phyloP scores from a whole-genome alignment of 2,797 vertebrate genomes.

The Sciurus carolinensis region DNA sequence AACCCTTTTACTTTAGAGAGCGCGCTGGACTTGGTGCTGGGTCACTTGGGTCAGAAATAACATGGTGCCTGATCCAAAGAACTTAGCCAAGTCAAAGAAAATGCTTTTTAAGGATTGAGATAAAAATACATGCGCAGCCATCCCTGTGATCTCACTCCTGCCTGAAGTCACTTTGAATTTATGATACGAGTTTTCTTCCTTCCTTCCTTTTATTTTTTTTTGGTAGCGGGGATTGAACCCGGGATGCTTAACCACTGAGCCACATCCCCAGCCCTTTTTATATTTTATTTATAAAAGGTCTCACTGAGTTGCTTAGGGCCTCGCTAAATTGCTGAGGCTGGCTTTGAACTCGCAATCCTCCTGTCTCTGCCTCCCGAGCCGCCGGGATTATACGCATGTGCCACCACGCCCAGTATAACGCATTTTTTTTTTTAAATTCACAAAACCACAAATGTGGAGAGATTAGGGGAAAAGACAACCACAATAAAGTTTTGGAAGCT shows the following conservation, averaged over 20 bases:
- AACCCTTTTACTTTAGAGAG: not conserved
- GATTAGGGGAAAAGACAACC: not conserved
- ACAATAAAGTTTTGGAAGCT: not conserved
- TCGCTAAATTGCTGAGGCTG: too few relatives aligned
- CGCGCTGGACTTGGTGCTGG: not conserved
- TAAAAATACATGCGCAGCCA: not conserved
- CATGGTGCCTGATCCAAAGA: not conserved
- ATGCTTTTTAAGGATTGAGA: constrained; percentile 20
- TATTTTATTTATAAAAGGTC: too few relatives aligned
- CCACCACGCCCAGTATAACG: too few relatives aligned
- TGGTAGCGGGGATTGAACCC: too few relatives aligned
- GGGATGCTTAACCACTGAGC: too few relatives aligned
- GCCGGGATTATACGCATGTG: too few relatives aligned
- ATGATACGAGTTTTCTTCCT: too few relatives aligned
- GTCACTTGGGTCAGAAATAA: not conserved
- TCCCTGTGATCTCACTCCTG: not conserved
- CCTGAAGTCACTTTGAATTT: not conserved
- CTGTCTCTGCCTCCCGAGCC: too few relatives aligned
- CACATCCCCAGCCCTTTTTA: too few relatives aligned
- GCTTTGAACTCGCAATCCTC: too few relatives aligned
- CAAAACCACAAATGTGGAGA: not conserved
- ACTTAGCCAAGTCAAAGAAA: not conserved
- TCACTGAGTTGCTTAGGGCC: too few relatives aligned
- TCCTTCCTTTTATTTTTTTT: too few relatives aligned
- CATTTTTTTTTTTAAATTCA: not conserved